These are phyloP conservation scores for Danio kyathit DNA, from an alignment of 2,797 vertebrate species.

Conservation along the genomic window DNA sequence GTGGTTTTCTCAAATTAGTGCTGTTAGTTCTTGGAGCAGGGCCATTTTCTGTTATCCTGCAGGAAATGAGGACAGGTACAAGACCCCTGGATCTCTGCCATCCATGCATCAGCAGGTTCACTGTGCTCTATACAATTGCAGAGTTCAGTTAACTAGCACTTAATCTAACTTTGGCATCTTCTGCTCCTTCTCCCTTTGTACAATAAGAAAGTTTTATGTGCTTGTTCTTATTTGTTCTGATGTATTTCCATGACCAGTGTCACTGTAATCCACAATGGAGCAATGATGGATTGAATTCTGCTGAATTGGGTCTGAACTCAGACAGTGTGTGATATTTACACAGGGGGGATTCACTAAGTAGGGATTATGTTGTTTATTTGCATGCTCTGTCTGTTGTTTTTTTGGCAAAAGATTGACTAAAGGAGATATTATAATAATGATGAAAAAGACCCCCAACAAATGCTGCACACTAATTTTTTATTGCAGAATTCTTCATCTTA, in stretches of 20 bases:
- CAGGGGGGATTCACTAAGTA: neutral
- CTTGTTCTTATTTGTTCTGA: neutral
- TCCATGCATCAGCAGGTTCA: conserved; percentile 43
- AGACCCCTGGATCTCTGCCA: conserved; percentile 36
- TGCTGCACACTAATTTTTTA: neutral
- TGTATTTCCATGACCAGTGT: neutral
- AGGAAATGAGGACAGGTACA: conserved; percentile 12
- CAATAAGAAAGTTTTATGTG: neutral
- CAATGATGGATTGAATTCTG: neutral
- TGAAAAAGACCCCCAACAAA: neutral
- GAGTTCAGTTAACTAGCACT: conserved; percentile 32
- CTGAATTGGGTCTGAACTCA: neutral
- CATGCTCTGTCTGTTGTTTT: neutral
- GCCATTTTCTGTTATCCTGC: conserved; percentile 42
- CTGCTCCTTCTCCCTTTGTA: neutral
- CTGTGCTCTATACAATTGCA: neutral
- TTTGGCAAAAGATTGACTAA: neutral
- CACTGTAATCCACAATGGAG: neutral
- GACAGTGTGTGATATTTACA: neutral
- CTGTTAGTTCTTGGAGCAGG: conserved; percentile 30
- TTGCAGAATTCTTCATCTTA: neutral
- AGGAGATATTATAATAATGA: neutral
- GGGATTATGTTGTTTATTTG: conserved; percentile 7
- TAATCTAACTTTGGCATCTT: conserved; percentile 30
- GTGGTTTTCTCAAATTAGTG: conserved; percentile 36